Evolutionary conservation across 2,888 invertebrate genomes (phyloP).

Genomic region (Zaprionus lineosus): DNA sequence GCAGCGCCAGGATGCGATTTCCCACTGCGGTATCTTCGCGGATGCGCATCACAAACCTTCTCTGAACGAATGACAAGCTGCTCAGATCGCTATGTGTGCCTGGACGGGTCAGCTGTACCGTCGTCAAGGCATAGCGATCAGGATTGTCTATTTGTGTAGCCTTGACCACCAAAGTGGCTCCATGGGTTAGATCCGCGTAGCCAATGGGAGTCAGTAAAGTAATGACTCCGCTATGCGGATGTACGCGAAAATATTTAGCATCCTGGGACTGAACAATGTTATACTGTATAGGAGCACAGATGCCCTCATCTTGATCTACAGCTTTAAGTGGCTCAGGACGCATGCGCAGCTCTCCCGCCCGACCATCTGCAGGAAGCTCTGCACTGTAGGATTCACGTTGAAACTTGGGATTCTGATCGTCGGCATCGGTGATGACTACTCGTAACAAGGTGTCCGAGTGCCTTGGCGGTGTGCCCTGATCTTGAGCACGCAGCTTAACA

Average conservation of each 20-base stretch:
- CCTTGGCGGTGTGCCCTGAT: slow-evolving; percentile 91
- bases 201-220: slow-evolving; percentile 80
- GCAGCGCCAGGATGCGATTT: slow-evolving; percentile 88
- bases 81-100: slow-evolving; percentile 84
- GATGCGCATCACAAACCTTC: slow-evolving; percentile 87
- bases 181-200: slow-evolving; percentile 85
- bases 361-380: slow-evolving; percentile 85
- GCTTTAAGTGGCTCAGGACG: slow-evolving; percentile 90
- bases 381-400: slow-evolving; percentile 89
- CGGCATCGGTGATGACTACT: slow-evolving; percentile 93
- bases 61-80: slow-evolving; percentile 86
- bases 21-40: slow-evolving; percentile 91
- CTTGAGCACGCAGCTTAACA: slow-evolving; percentile 89
- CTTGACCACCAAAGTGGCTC: slow-evolving; percentile 91
- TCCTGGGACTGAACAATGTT: slow-evolving; percentile 82
- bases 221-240: slow-evolving; percentile 81
- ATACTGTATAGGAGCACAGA: slow-evolving; percentile 82
- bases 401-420: slow-evolving; percentile 95
- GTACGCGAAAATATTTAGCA: slow-evolving; percentile 82
- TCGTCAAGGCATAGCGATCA: slow-evolving; percentile 93
- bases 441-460: slow-evolving; percentile 89
- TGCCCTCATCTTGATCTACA: slow-evolving; percentile 87
- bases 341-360: slow-evolving; percentile 85
- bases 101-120: slow-evolving; percentile 86
- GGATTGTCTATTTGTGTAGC: slow-evolving; percentile 92